These are phyloP conservation scores for Cygnus olor DNA, from an alignment of 2,797 vertebrate species.

Conservation along the genomic window DNA sequence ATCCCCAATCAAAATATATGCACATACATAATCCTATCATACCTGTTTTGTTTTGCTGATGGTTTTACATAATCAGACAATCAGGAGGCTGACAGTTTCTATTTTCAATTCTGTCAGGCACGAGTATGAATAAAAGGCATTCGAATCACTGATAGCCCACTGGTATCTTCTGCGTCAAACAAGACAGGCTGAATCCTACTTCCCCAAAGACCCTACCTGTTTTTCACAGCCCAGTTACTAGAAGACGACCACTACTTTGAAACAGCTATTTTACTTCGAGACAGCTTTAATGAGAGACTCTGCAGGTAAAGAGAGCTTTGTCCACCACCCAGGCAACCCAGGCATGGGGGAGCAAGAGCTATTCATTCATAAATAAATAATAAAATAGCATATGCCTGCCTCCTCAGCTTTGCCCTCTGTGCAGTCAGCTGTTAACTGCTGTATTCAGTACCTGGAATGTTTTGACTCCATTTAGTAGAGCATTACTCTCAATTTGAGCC, in stretches of 20 bases:
- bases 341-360: not conserved
- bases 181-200: not conserved
- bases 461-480: not conserved
- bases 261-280: not conserved
- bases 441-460: not conserved
- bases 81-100: conserved; percentile 33
- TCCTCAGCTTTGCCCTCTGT: not conserved
- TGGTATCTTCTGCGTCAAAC: not conserved
- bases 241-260: not conserved
- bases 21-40: conserved; percentile 50
- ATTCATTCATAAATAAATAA: not conserved
- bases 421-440: not conserved
- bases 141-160: conserved; percentile 2
- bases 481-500: not conserved
- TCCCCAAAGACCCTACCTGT: not conserved
- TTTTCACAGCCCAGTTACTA: not conserved
- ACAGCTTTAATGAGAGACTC: not conserved
- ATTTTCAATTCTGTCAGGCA: conserved; percentile 29
- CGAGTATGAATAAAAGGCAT: not conserved
- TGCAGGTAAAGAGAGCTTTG: not conserved
- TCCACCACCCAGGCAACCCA: not conserved
- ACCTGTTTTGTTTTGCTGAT: conserved; percentile 22
- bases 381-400: not conserved
- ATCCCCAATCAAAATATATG: conserved; percentile 39
- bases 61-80: conserved; percentile 50